Evolutionary conservation across 2,113 vertebrate species (phyloP).

Genomic region (Tretioscincus oriximinensis): DNA sequence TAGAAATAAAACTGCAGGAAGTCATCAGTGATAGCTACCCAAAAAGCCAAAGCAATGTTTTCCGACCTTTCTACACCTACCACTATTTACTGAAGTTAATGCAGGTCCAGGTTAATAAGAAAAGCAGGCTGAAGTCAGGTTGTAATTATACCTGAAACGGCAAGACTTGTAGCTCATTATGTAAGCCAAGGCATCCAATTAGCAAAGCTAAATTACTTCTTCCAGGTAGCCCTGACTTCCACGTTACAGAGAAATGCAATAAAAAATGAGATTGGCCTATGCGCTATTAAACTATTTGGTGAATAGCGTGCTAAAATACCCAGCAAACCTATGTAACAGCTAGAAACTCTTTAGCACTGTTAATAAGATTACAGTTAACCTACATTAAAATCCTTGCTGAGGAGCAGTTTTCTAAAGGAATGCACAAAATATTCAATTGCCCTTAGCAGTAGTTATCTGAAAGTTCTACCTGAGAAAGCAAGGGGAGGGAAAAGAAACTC

Average conservation of each 20-base stretch:
- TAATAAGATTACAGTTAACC: conserved; percentile 61
- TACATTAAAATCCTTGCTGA: conserved; percentile 53
- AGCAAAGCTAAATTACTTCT: conserved; percentile 55
- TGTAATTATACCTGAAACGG: conserved; percentile 24
- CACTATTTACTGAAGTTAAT: neutral
- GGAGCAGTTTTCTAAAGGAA: conserved; percentile 53
- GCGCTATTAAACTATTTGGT: conserved; percentile 56
- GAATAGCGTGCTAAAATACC: conserved; percentile 55
- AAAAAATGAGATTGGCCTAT: conserved; percentile 48
- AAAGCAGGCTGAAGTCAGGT: neutral
- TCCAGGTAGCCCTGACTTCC: conserved; percentile 51
- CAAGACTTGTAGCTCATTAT: conserved; percentile 12
- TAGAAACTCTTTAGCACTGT: neutral
- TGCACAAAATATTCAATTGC: conserved; percentile 50
- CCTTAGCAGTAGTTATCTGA: conserved; percentile 40
- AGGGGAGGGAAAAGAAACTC: conserved; percentile 1
- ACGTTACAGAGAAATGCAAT: conserved; percentile 20
- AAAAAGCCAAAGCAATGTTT: neutral
- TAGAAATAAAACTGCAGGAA: neutral
- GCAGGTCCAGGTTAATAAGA: accelerated
- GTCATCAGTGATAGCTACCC: neutral
- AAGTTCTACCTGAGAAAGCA: conserved; percentile 38
- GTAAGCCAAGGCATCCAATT: conserved; percentile 23
- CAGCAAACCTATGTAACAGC: conserved; percentile 29
- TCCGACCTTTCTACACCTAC: neutral